Evolutionary conservation across 2,113 vertebrate genomes (phyloP), one percentile per base, ranked within the genome.

Genomic region (Leiothrix lutea): DNA sequence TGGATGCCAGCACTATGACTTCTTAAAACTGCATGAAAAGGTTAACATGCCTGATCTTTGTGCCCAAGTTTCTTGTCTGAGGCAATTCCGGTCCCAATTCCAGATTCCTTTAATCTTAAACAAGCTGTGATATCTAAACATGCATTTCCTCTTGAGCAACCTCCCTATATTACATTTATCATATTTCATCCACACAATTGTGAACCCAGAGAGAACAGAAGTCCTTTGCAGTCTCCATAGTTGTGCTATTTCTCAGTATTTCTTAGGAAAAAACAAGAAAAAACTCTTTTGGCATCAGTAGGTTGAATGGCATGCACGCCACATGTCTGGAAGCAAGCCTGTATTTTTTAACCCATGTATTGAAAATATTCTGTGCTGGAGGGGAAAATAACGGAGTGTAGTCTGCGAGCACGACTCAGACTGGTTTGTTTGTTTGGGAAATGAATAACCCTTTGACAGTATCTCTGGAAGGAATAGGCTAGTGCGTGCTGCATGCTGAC

Each of bases 361-460:
- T 66, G 75, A 86, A 88, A 69, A 86, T 67, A 93, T 86, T 86
- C 78, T 38, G 26, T 94, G 85, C 74, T n/a, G 18, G 78, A 93
- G 86, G 81, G 50, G 51, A 86, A 96, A 96, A 97, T 73, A 90
- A 94, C 96, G 94, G 87, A 91, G 24, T 11, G 65, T 38, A 73
- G 94, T 95, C 95, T 60, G 33, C 1, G 2, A 91, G 72, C 62
- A 87, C 0, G 4, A 88, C 61, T 89, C 83, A 72, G 62, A 94
- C 58, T 33, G 40, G 80, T 96, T 91, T 73, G 80, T 96, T 97
- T 97, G 94, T 97, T 97, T 97, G 92, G 85, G 74, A 96, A 97
- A 96, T 91, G 95, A 98, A 97, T 94, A 94, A 94, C 94, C 88
- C 91, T 96, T 97, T 98, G 96, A 88, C 90, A 87, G 95, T 65